Evolutionary conservation across 2,113 vertebrate species (phyloP).

Genomic region (Pterocles burchelli): DNA sequence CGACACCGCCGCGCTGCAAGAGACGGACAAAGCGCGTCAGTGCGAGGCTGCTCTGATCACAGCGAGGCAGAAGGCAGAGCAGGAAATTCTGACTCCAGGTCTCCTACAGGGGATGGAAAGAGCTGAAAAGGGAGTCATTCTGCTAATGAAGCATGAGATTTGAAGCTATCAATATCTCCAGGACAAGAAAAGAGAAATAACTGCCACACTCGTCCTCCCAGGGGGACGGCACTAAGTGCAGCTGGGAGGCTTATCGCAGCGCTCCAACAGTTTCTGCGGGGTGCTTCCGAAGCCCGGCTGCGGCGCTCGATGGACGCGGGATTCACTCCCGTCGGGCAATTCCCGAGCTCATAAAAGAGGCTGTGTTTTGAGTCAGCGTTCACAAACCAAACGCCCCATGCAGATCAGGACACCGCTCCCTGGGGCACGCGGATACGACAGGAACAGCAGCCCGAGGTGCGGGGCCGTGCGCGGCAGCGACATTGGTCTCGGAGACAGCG

Average conservation of each 20-base stretch:
- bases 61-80: not conserved
- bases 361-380: not conserved
- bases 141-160: not conserved
- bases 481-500: rapidly evolving
- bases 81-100: not conserved
- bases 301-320: rapidly evolving
- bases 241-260: not conserved
- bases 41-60: not conserved
- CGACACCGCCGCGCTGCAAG: not conserved
- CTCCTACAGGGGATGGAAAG: not conserved
- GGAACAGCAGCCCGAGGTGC: not conserved
- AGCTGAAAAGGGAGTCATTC: not conserved
- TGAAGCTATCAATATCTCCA: not conserved
- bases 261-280: not conserved
- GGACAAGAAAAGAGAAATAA: not conserved
- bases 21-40: not conserved
- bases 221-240: not conserved
- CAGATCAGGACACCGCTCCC: not conserved
- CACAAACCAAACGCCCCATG: not conserved
- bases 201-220: not conserved
- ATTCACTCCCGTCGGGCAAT: not conserved
- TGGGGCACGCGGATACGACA: not conserved
- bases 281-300: not conserved
- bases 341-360: not conserved
- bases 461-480: not conserved